A percentile compares a stretch with the other conserved stretches of the same genome.
Evolutionary conservation across 2,797 vertebrate genomes (phyloP).

Genomic region (Pagetopsis macropterus): DNA sequence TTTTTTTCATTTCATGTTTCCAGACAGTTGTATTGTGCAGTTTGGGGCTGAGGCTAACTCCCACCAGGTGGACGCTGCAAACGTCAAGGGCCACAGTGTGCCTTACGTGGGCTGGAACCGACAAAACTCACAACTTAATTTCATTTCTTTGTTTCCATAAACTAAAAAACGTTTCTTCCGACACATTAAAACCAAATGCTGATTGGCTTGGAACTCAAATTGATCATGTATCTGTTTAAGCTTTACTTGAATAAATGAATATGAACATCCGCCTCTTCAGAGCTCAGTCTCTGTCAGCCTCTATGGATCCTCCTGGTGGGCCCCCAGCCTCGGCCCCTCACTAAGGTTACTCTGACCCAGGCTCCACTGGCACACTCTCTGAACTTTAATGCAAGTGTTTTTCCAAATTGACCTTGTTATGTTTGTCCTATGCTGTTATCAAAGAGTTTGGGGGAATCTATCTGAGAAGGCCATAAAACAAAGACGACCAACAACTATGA

Average conservation of each 20-base stretch:
- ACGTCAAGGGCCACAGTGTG: conserved; percentile 67
- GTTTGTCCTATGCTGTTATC: conserved; percentile 67
- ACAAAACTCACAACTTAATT: conserved; percentile 36
- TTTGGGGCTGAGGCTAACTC: conserved; percentile 70
- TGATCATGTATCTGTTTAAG: conserved; percentile 18
- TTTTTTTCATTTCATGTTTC: conserved; percentile 51
- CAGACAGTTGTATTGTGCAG: conserved; percentile 65
- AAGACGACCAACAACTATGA: conserved; percentile 68
- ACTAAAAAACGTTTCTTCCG: conserved; percentile 12
- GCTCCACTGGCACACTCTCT: conserved; percentile 70
- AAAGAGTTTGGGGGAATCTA: conserved; percentile 70
- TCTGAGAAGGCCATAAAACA: conserved; percentile 76
- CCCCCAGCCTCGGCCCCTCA: conserved; percentile 73
- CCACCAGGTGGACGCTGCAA: conserved; percentile 59
- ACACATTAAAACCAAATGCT: conserved; percentile 29
- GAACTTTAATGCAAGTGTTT: conserved; percentile 58
- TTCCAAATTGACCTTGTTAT: conserved; percentile 73
- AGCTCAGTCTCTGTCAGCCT: conserved; percentile 45
- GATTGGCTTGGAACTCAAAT: conserved; percentile 38
- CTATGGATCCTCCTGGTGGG: conserved; percentile 54
- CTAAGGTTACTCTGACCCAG: conserved; percentile 71
- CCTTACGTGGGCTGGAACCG: conserved; percentile 71
- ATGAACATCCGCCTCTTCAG: conserved; percentile 25
- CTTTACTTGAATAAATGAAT: conserved; percentile 44
- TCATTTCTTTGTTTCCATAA: neutral